phyloP scores from a whole-genome alignment of 2,888 invertebrate species.

The Melanostoma scalare region DNA sequence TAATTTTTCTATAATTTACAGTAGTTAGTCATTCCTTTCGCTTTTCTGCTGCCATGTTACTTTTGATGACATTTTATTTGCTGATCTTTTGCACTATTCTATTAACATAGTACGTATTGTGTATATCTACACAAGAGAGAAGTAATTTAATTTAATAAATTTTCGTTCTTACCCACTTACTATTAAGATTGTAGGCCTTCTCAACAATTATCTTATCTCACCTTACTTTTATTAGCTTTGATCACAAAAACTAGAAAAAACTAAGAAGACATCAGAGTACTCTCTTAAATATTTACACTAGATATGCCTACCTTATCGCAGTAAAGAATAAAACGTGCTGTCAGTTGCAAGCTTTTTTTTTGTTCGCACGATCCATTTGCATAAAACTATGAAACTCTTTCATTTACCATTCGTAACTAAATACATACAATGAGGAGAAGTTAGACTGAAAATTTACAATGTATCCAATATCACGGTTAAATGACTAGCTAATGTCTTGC shows the following conservation, averaged over 20 bases:
- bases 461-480: not conserved
- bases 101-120: not conserved
- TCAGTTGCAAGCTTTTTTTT: no score
- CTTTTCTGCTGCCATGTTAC: constrained; percentile 24
- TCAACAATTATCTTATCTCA: constrained; percentile 19
- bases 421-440: not conserved
- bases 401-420: not conserved
- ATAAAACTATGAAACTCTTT: constrained; percentile 26
- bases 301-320: not conserved
- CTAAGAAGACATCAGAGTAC: not conserved
- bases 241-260: not conserved
- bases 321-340: not conserved
- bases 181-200: no score
- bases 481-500: constrained; percentile 27
- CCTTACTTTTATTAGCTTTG: constrained; percentile 11
- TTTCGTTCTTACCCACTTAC: no score
- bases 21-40: constrained; percentile 40
- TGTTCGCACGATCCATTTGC: constrained; percentile 14
- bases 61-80: not conserved
- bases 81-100: constrained; percentile 15
- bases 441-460: no score
- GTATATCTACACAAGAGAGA: not conserved
- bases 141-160: constrained; percentile 1
- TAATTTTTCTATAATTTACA: constrained; percentile 4
- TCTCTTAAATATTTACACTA: constrained; percentile 37